Percentiles rank a stretch among this genome's conserved stretches.
Conservation (phyloP, 2,888 invertebrate genomes). For the Cryptus armator region DNA sequence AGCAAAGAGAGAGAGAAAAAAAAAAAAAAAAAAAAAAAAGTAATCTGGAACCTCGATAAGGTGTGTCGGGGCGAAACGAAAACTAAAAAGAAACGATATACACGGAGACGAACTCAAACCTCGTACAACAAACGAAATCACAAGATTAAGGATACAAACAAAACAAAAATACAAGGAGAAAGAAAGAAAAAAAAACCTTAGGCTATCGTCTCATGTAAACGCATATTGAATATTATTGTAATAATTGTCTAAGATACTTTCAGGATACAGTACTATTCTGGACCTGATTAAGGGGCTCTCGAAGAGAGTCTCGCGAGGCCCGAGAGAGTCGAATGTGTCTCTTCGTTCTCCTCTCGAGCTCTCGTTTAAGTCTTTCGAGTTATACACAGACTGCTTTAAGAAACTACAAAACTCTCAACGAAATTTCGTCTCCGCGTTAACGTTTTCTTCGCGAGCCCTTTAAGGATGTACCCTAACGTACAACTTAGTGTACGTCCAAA, state of each 20-base stretch:
- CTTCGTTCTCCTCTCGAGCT: conserved; percentile 10
- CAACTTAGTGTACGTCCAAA: conserved; percentile 85
- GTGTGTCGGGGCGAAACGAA: conserved; percentile 34
- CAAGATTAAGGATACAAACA: conserved; percentile 40
- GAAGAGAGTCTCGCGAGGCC: conserved; percentile 71
- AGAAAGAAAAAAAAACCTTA: conserved; percentile 50
- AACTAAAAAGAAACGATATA: conserved; percentile 40
- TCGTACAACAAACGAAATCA: conserved; percentile 68
- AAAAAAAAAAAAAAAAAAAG: conserved; percentile 5
- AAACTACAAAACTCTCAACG: conserved; percentile 50
- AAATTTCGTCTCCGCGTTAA: conserved; percentile 74
- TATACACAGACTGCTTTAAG: conserved; percentile 17
- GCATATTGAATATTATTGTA: conserved; percentile 80
- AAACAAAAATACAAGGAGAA: conserved; percentile 58
- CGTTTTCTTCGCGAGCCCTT: conserved; percentile 75
- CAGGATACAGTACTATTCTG: conserved; percentile 80
- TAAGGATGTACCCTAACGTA: conserved; percentile 84
- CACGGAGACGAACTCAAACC: conserved; percentile 76
- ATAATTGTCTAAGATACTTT: conserved; percentile 81
- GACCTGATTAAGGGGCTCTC: conserved; percentile 80
- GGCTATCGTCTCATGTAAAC: conserved; percentile 80
- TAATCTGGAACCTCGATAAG: conserved; percentile 33
- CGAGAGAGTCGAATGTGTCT: conserved; percentile 15
- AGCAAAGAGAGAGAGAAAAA: neutral
- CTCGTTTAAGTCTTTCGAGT: conserved; percentile 18